Evolutionary conservation across 2,888 invertebrate species (phyloP), one percentile per base, ranked within the genome.

Genomic region (Cheiracanthium punctorium): DNA sequence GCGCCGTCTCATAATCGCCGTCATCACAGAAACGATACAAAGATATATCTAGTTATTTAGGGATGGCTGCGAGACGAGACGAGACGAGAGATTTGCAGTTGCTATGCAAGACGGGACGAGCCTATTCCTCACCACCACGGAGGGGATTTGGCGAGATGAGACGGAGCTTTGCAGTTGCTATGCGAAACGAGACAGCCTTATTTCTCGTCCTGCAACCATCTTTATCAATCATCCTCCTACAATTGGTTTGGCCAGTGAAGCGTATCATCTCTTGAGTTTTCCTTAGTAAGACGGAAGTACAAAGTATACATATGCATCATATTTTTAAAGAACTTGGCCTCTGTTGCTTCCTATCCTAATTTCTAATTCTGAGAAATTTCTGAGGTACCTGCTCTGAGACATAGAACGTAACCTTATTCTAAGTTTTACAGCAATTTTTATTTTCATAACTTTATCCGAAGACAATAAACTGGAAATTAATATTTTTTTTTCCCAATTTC

Each of bases 1-100:
- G 89, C 48, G 87, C 87, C 28, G 82, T 89, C 1, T 89, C 89
- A 72, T 89, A 88, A 88, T 28, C 29, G n/a, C 17, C 24, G 10
- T 28, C 12, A 37, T 58, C 58, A 10, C 0, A 7, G 0, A 2
- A 52, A 48, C 1, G n/a, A 52, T 1, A n/a, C n/a, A 20, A n/a
- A 20, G n/a, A 52, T 20, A 52, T n/a, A 52, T 20, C 52, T 52
- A 14, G 52, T 20, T 52, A 20, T 14, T 52, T 20, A 52, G 52
- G 20, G 5, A 52, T 52, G n/a, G n/a, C 52, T 20, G 20, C 7
- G 52, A 20, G 52, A 52, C 52, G 20, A 52, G n/a, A 52, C n/a
- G 64, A 20, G 64, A 64, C 12, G 64, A 20, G 64, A 12, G 12
- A 28, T 64, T 24, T 64, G 64, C 29, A 20, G 24, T 64, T 8